Conservation (phyloP, 2,113 vertebrate species). For the Urocitellus parryii region DNA sequence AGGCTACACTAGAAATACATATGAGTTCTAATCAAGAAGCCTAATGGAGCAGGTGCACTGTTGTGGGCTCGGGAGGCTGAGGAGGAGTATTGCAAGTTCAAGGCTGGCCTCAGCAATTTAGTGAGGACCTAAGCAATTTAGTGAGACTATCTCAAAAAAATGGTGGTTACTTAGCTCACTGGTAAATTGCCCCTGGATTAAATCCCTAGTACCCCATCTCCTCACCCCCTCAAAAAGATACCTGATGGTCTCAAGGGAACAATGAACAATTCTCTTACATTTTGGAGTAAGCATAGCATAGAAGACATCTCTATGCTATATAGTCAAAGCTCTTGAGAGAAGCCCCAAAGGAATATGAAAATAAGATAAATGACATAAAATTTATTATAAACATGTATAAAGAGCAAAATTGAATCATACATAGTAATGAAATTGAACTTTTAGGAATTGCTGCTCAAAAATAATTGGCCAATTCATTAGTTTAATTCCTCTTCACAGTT, state of each 20-base stretch:
- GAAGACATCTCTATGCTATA: background rate
- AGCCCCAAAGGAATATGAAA: background rate
- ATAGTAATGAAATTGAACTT: conserved; percentile 37
- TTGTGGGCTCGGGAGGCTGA: too few relatives aligned
- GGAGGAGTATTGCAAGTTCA: too few relatives aligned
- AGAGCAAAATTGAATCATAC: conserved; percentile 1
- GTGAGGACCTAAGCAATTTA: too few relatives aligned
- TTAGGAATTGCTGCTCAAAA: conserved; percentile 17
- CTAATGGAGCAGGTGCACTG: too few relatives aligned
- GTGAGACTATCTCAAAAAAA: too few relatives aligned
- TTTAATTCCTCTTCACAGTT: conserved; percentile 13
- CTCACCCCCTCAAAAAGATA: background rate
- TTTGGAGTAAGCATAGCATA: background rate
- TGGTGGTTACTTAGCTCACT: too few relatives aligned
- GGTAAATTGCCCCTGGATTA: too few relatives aligned
- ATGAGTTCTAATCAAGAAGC: background rate
- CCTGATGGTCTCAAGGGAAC: background rate
- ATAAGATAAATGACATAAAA: background rate
- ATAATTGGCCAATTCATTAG: background rate
- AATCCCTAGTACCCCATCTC: too few relatives aligned
- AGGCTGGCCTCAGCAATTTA: too few relatives aligned
- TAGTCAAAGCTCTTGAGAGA: conserved; percentile 11
- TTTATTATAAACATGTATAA: background rate
- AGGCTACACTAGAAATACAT: background rate
- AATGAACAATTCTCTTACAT: conserved; percentile 14